These are phyloP conservation scores for Meriones psammophilus DNA, from an alignment of 2,797 vertebrate species.

Conservation along the genomic window DNA sequence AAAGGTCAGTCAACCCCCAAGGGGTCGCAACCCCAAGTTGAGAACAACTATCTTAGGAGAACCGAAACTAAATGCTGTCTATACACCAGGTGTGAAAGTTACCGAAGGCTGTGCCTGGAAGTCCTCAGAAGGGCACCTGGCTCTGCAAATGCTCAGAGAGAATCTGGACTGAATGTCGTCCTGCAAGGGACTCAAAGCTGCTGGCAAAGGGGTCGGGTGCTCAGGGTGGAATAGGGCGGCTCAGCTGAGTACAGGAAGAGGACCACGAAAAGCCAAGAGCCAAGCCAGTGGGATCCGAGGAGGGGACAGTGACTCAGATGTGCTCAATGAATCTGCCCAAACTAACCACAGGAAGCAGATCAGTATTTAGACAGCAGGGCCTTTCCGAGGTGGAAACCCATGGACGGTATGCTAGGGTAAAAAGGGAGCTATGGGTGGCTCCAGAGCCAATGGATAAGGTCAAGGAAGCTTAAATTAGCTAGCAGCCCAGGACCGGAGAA, in stretches of 20 bases:
- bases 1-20: neutral
- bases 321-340: neutral
- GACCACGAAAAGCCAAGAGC: neutral
- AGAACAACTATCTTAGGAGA: neutral
- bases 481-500: neutral
- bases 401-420: neutral
- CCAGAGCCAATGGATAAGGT: neutral
- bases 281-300: neutral
- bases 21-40: neutral
- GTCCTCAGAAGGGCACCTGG: neutral
- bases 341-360: constrained; percentile 71
- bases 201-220: neutral
- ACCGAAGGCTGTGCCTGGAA: neutral
- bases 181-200: neutral
- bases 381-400: constrained; percentile 52
- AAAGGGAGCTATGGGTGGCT: neutral
- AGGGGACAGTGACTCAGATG: constrained; percentile 68
- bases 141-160: neutral
- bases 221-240: neutral
- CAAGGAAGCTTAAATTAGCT: neutral
- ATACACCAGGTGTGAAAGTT: neutral
- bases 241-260: neutral
- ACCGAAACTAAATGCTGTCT: neutral
- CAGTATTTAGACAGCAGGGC: constrained; percentile 5
- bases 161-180: neutral